Percentiles rank a stretch among this genome's conserved stretches.
These are phyloP conservation scores for Hirtodrosophila cameraria DNA, from an alignment of 2,888 invertebrate species.

Conservation along the genomic window DNA sequence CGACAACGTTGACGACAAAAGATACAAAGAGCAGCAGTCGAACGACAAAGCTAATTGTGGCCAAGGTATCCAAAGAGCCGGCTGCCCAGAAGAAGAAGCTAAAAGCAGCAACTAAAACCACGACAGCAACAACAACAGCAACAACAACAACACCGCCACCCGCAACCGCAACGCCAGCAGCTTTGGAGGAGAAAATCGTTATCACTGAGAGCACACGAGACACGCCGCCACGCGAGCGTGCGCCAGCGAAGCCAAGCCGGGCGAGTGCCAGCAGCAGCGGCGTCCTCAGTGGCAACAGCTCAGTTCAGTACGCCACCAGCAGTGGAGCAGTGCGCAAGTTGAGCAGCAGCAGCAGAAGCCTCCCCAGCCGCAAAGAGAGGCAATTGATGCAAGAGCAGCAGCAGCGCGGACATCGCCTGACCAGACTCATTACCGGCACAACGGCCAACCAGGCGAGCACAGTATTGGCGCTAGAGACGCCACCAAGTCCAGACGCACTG, in stretches of 20 bases:
- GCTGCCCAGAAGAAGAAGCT: conserved; percentile 42
- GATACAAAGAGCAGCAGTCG: conserved; percentile 53
- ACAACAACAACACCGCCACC: conserved; percentile 14
- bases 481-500: conserved; percentile 34
- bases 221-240: conserved; percentile 83
- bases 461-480: conserved; percentile 47
- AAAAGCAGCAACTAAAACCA: conserved; percentile 31
- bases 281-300: too few species aligned
- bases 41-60: conserved; percentile 74
- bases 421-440: conserved; percentile 51
- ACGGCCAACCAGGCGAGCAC: conserved; percentile 37
- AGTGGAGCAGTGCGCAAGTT: conserved; percentile 62
- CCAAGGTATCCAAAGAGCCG: conserved; percentile 60
- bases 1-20: conserved; percentile 39
- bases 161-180: conserved; percentile 11
- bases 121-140: conserved; percentile 25
- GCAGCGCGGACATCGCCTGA: conserved; percentile 81
- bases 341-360: conserved; percentile 39
- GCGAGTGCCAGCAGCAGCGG: conserved; percentile 29
- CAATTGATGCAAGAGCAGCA: conserved; percentile 60
- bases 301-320: conserved; percentile 52
- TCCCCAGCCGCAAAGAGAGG: conserved; percentile 55
- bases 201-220: conserved; percentile 83
- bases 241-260: conserved; percentile 82
- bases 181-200: conserved; percentile 70